A percentile compares a stretch with the other conserved stretches of the same genome.
These are phyloP conservation scores for Nasonovia ribisnigri DNA, from an alignment of 2,888 invertebrate species.

Conservation along the genomic window DNA sequence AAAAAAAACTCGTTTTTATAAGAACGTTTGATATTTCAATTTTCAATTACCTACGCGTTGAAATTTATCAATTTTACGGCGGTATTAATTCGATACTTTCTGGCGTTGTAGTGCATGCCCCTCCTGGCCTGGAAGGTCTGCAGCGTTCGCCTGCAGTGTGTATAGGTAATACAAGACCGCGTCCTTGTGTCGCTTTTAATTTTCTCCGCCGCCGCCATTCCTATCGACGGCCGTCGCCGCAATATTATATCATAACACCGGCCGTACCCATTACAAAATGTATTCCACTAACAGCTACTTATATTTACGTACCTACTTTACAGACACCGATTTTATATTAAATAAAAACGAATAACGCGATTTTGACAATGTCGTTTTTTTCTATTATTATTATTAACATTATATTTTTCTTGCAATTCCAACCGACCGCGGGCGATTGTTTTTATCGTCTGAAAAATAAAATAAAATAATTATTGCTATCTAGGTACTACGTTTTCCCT, in stretches of 20 bases:
- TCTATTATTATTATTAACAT: neutral
- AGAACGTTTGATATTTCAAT: neutral
- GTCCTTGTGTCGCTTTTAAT: conserved; percentile 25
- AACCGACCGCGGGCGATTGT: neutral
- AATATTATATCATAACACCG: neutral
- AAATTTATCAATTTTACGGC: neutral
- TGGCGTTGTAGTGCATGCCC: neutral
- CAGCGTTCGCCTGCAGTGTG: neutral
- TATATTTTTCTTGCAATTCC: neutral
- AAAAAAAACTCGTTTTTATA: neutral
- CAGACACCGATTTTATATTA: neutral
- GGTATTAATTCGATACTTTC: neutral
- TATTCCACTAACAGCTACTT: neutral
- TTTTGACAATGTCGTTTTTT: neutral
- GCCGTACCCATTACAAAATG: neutral
- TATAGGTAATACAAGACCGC: neutral
- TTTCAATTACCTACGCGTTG: neutral
- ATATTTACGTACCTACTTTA: neutral
- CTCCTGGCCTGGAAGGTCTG: neutral
- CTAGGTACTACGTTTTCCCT: neutral
- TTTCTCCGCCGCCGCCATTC: neutral
- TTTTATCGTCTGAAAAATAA: neutral
- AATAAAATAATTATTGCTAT: neutral
- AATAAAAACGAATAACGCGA: neutral
- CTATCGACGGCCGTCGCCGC: neutral